These are phyloP conservation scores for Ptycholaimellus sp. DNA, from an alignment of 2,888 invertebrate species.

Conservation along the genomic window DNA sequence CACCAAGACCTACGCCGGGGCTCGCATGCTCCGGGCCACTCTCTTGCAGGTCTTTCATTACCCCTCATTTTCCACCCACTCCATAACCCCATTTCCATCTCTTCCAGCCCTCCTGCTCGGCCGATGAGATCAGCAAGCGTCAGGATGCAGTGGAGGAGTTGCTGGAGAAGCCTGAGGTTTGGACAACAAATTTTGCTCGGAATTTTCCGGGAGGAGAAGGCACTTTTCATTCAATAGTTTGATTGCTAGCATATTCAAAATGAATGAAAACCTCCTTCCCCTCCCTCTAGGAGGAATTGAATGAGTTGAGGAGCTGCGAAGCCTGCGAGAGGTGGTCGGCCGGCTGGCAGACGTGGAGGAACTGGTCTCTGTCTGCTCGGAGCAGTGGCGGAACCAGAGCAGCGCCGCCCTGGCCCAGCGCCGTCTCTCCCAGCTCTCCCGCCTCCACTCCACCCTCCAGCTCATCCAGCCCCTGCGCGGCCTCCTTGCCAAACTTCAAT, in stretches of 20 bases:
- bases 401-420: too few species aligned
- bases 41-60: slow-evolving; percentile 45
- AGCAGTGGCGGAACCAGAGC: slow-evolving; percentile 31
- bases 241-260: not conserved
- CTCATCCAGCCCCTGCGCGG: slow-evolving; percentile 42
- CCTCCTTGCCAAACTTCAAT: slow-evolving; percentile 34
- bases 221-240: not conserved
- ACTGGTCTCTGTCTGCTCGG: slow-evolving; percentile 38
- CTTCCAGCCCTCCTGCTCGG: slow-evolving; percentile 43
- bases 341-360: slow-evolving; percentile 52
- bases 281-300: not conserved
- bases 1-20: slow-evolving; percentile 48
- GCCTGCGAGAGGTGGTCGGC: slow-evolving; percentile 15
- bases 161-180: slow-evolving; percentile 39
- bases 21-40: slow-evolving; percentile 49
- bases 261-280: not conserved
- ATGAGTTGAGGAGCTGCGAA: slow-evolving; percentile 8
- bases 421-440: slow-evolving; percentile 49
- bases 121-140: slow-evolving; percentile 41
- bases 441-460: slow-evolving; percentile 52
- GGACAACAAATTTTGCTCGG: too few species aligned
- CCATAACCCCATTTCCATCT: too few species aligned
- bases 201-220: not conserved
- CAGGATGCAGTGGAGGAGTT: slow-evolving; percentile 53
- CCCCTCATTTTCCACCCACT: too few species aligned